Evolutionary conservation across 2,797 vertebrate species (phyloP).

Genomic region (Acanthis flammea): DNA sequence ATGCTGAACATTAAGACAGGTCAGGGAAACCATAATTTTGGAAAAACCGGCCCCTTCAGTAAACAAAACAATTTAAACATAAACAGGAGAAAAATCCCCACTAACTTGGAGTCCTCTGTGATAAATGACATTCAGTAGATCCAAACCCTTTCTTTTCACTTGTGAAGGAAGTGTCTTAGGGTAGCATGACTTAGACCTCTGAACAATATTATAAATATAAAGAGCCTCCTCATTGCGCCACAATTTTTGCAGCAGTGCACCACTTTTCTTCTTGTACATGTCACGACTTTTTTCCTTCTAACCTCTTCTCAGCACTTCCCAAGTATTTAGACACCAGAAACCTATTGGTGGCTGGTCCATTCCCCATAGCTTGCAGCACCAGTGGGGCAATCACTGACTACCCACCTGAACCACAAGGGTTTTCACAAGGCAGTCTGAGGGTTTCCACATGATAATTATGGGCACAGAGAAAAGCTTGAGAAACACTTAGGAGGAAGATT

Average conservation of each 20-base stretch:
- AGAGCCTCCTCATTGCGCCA: background rate
- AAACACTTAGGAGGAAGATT: background rate
- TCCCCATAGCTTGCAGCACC: accelerated
- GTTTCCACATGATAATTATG: background rate
- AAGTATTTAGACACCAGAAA: background rate
- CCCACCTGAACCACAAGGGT: background rate
- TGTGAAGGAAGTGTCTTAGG: background rate
- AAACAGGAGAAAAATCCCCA: background rate
- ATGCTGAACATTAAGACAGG: background rate
- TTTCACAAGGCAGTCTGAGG: background rate
- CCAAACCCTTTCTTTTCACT: background rate
- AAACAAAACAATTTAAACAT: background rate
- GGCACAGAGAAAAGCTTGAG: background rate
- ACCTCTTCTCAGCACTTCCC: background rate
- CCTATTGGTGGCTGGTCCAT: background rate
- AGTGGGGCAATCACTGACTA: background rate
- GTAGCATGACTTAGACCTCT: background rate
- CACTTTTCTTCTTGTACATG: background rate
- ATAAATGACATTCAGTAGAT: background rate
- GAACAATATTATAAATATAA: slow-evolving; percentile 18
- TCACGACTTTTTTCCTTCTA: background rate
- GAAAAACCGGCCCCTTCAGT: background rate
- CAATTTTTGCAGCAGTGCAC: background rate
- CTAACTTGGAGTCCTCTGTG: background rate
- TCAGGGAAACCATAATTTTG: background rate